Base-by-base conservation (phyloP, 2,797 vertebrate genomes). In the Halcyon badia region DNA sequence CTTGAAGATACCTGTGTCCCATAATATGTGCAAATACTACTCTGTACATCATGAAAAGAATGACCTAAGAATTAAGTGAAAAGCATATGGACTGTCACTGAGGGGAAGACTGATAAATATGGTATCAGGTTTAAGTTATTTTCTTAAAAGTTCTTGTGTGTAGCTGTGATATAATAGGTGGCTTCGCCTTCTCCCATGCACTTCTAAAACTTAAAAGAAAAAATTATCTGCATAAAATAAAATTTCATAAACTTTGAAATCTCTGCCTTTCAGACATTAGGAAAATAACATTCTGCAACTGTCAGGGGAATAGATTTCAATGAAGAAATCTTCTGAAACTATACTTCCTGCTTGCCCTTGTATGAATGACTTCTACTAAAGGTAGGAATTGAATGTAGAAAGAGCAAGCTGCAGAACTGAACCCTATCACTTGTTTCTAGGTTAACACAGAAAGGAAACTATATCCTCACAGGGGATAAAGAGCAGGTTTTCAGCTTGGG, bases 41-140 rank as follows among this genome's bases (percentile, higher is more conserved):
- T 73, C 68, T 77, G 44, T 33, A 62, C 37, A 44, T 89, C 65
- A 39, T 83, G 64, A 94, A 70, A 85, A 80, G 30, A 56, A 68
- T 52, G 48, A 79, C 56, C 61, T 46, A 73, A 78, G 48, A 58
- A 51, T 80, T 69, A 87, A 89, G 1, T 41, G 54, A 80, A 83
- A 80, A 91, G 33, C 61, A 83, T 9, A 73, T 12, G 69, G 79
- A 71, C 82, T 77, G 7, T 25, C 72, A 64, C 31, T 91, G 71
- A 85, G 84, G 52, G 58, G 66, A 94, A 96, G 35, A 28, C 52
- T 44, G 30, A 25, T 78, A 89, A 92, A 60, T 7, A 68, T n/a
- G 49, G 87, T 61, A 78, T 39, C 64, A 83, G 51, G 60, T 89
- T 84, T 69, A 91, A 77, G 60, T 79, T 92, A 77, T 68, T 93